These are phyloP conservation scores for Nothocercus julius DNA, from an alignment of 2,113 vertebrate species.

Conservation along the genomic window DNA sequence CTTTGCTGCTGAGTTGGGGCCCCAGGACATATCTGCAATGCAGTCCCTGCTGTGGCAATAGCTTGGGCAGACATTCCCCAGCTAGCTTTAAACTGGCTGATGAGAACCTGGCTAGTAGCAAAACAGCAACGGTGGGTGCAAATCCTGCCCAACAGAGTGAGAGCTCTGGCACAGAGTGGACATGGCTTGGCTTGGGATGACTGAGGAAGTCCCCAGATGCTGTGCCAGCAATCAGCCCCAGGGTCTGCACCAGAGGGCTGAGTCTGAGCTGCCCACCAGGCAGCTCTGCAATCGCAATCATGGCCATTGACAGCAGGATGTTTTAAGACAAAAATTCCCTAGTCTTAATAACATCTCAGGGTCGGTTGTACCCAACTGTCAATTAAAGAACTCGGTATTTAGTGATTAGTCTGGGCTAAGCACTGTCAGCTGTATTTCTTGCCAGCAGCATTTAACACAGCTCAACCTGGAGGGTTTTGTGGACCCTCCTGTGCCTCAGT, in stretches of 20 bases:
- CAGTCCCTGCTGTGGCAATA: neutral
- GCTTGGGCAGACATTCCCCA: neutral
- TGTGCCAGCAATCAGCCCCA: neutral
- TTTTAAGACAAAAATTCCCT: neutral
- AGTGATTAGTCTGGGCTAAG: neutral
- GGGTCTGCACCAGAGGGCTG: neutral
- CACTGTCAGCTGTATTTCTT: neutral
- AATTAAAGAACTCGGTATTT: neutral
- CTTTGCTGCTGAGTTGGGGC: neutral
- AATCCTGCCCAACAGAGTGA: neutral
- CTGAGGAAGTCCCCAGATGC: neutral
- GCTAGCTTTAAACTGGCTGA: neutral
- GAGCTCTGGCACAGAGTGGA: neutral
- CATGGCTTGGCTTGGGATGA: neutral
- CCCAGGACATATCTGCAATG: neutral
- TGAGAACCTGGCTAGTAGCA: rapidly evolving
- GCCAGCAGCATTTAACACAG: neutral
- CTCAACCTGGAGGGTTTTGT: neutral
- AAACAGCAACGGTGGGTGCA: neutral
- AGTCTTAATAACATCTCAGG: neutral
- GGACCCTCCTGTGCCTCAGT: neutral
- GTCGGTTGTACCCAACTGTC: neutral
- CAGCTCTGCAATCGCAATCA: neutral
- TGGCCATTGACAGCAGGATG: neutral
- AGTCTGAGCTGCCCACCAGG: neutral